Percentiles rank a stretch among this genome's conserved stretches.
phyloP scores from a whole-genome alignment of 2,113 vertebrate species.

The Tupaia tana region DNA sequence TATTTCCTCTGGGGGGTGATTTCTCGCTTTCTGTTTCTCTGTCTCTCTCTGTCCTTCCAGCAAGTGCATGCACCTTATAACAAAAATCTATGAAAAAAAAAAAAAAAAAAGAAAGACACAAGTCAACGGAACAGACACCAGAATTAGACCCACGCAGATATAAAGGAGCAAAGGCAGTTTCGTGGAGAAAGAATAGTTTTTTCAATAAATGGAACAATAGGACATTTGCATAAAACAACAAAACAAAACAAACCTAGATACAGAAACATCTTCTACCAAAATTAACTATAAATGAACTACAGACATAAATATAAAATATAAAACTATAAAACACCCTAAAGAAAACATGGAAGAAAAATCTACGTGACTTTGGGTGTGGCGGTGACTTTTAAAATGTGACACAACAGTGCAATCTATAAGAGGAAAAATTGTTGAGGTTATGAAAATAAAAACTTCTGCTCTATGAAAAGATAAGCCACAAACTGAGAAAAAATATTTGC shows the following conservation, averaged over 20 bases:
- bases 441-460: background rate
- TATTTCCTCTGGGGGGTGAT: no score
- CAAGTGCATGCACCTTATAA: no score
- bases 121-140: background rate
- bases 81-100: no score
- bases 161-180: background rate
- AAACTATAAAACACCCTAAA: background rate
- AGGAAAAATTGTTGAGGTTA: background rate
- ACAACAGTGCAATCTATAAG: background rate
- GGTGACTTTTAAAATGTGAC: background rate
- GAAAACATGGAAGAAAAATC: background rate
- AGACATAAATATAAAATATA: no score
- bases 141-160: background rate
- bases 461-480: background rate
- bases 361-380: background rate
- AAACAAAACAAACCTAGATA: background rate
- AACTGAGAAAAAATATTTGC: background rate
- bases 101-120: background rate
- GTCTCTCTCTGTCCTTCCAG: no score
- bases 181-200: background rate
- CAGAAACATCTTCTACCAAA: background rate
- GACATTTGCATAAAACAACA: background rate
- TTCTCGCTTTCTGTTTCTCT: no score
- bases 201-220: background rate
- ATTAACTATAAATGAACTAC: background rate